phyloP scores from a whole-genome alignment of 2,113 vertebrate species.

The Grammomys surdaster region DNA sequence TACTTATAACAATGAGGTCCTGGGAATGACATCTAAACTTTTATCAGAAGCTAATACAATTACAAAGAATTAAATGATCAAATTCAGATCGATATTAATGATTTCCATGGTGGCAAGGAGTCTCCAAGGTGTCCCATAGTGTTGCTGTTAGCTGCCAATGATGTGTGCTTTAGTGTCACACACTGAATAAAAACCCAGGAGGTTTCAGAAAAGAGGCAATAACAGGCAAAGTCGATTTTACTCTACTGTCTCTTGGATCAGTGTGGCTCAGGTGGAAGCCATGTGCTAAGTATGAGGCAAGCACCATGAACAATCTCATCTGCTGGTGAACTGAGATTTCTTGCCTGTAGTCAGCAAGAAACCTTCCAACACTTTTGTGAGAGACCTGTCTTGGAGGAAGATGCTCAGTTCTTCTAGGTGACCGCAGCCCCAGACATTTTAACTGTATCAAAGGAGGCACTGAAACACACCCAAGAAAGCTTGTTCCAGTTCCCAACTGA shows the following conservation, averaged over 20 bases:
- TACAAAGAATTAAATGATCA: not conserved
- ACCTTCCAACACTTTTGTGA: not conserved
- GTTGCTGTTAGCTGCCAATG: not conserved
- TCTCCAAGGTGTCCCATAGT: not conserved
- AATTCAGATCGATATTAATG: not conserved
- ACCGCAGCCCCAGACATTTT: not conserved
- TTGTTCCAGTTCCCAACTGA: not conserved
- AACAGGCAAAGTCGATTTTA: not conserved
- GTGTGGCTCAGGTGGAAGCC: not conserved
- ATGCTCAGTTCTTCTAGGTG: not conserved
- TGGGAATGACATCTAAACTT: not conserved
- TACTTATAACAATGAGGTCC: constrained; percentile 16
- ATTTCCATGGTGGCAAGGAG: not conserved
- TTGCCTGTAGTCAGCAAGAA: not conserved
- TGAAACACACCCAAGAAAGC: not conserved
- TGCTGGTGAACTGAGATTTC: not conserved
- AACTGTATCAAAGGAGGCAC: not conserved
- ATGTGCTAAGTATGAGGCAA: not conserved
- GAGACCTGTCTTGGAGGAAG: not conserved
- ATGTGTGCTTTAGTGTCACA: not conserved
- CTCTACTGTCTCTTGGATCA: not conserved
- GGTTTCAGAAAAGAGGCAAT: not conserved
- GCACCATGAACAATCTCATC: not conserved
- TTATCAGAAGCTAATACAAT: not conserved
- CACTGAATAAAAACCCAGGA: accelerated